These are phyloP conservation scores for Pyrrhia umbra DNA, from an alignment of 2,888 invertebrate genomes.

Conservation along the genomic window DNA sequence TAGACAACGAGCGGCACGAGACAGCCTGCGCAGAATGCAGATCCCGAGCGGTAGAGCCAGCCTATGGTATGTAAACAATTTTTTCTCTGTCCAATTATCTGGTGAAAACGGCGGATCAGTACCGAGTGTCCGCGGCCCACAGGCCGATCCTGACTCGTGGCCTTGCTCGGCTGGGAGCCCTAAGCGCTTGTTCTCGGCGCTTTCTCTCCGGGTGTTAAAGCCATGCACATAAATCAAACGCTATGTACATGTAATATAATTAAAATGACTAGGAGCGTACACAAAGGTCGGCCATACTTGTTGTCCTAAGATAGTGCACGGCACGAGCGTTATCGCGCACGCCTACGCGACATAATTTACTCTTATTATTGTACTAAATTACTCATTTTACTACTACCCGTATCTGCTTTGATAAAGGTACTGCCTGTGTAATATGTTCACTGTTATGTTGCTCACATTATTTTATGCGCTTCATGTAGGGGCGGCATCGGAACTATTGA, in stretches of 20 bases:
- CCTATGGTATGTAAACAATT: constrained; percentile 18
- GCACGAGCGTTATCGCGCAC: constrained; percentile 50
- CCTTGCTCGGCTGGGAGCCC: constrained; percentile 36
- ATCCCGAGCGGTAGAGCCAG: constrained; percentile 17
- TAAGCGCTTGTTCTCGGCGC: constrained; percentile 40
- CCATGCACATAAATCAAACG: constrained; percentile 47
- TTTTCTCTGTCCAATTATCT: constrained; percentile 24
- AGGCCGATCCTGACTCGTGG: constrained; percentile 28
- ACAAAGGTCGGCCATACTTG: constrained; percentile 54
- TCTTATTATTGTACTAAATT: constrained; percentile 60
- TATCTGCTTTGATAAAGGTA: constrained; percentile 55
- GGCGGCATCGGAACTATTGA: constrained; percentile 14
- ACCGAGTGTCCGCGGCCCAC: constrained; percentile 21
- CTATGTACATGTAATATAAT: constrained; percentile 29
- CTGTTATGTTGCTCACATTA: constrained; percentile 10
- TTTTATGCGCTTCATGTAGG: constrained; percentile 8
- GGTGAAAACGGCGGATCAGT: constrained; percentile 15
- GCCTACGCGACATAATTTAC: constrained; percentile 60
- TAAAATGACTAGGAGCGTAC: constrained; percentile 31
- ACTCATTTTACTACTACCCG: constrained; percentile 55
- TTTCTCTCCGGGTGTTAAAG: constrained; percentile 51
- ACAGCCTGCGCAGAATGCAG: constrained; percentile 36
- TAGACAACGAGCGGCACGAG: constrained; percentile 37
- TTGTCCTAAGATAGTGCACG: constrained; percentile 54
- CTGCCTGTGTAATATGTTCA: constrained; percentile 9